Base-by-base conservation (phyloP, 2,113 vertebrate genomes). In the Cyprinus carpio region DNA sequence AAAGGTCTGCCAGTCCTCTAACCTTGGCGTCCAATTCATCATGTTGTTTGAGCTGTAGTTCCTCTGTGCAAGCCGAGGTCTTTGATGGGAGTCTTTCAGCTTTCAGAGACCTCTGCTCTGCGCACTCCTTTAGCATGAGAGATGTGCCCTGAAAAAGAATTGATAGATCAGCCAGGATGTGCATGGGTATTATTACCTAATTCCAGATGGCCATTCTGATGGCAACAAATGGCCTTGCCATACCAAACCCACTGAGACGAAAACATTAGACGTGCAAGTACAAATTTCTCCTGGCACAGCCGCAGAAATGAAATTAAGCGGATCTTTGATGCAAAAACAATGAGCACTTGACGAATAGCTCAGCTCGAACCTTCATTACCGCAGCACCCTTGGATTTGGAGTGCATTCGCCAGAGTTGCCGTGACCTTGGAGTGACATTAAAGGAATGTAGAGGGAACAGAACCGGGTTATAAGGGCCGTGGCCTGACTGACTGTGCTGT, bases 171-270 rank as follows among this genome's bases (percentile, higher is more conserved):
- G 90, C 87, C 62, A 86, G 46, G 89, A 89, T 87, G 65, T 87
- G 75, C 12, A 75, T 58, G 72, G 87, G 91, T 90, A 92, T 91
- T 92, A 92, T 93, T 91, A 90, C 91, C 87, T 87, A 87, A 88
- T 92, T 93, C 92, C 94, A 95, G 93, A 94, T 94, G 93, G 93
- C 93, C 90, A 89, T 90, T 92, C 88, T 89, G 92, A 92, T 89
- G 90, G 90, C 88, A 87, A 92, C 91, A 94, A 92, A 92, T 92
- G 93, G 89, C 92, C 88, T 88, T 69, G 87, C 58, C 84, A 85
- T 89, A 90, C 90, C 86, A 86, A 90, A 89, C 92, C 91, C 91
- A 89, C 87, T 80, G 92, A 93, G 92, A 92, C 92, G 91, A 92
- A 93, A 93, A 93, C 91, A 92, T 93, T 92, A 92, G 85, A 89